A percentile compares a stretch with the other conserved stretches of the same genome.
Conservation (phyloP, 2,113 vertebrate genomes). For the Dicrurus megarhynchus region DNA sequence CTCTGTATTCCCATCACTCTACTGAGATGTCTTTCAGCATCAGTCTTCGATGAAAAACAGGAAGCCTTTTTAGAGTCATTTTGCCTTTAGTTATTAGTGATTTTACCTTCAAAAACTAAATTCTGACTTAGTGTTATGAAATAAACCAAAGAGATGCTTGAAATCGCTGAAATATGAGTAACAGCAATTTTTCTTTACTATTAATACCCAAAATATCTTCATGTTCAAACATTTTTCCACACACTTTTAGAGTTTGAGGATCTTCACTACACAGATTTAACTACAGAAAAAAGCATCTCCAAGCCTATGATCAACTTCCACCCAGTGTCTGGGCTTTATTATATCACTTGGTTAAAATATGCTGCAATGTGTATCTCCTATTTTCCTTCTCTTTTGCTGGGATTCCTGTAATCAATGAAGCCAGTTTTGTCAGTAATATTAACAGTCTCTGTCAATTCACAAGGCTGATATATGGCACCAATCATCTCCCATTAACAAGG, state of each 20-base stretch:
- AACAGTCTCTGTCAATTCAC: background rate
- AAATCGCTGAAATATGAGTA: background rate
- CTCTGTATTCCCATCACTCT: background rate
- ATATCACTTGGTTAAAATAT: background rate
- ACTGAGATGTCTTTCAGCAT: background rate
- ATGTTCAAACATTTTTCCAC: background rate
- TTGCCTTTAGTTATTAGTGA: background rate
- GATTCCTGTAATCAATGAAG: background rate
- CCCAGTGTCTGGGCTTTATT: background rate
- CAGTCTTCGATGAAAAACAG: background rate
- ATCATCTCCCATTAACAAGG: background rate
- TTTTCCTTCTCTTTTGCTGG: background rate
- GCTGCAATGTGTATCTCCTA: background rate
- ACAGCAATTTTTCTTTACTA: background rate
- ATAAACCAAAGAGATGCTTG: background rate
- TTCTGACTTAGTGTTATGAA: background rate
- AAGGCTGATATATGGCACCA: background rate
- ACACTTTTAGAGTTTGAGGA: background rate
- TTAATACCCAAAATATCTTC: background rate
- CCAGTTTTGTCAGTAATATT: background rate
- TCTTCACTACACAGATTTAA: background rate
- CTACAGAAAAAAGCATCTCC: background rate
- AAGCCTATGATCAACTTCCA: background rate
- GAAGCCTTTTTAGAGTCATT: background rate
- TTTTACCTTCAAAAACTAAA: background rate